Base-by-base conservation (phyloP, 2,113 vertebrate genomes). In the Phylloscopus whistleri region DNA sequence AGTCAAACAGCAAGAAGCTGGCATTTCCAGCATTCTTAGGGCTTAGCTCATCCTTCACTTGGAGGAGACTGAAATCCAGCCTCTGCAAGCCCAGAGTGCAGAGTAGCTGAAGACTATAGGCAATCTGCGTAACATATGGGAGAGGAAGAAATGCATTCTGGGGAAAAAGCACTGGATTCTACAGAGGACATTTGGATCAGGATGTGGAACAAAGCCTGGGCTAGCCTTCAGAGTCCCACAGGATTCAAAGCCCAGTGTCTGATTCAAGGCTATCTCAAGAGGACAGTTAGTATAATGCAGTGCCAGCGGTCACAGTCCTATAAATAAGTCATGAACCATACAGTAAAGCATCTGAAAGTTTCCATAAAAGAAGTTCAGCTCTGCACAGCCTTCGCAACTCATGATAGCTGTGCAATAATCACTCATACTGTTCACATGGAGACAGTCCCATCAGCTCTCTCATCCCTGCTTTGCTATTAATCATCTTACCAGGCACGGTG, bases 401-500 rank as follows among this genome's bases (percentile, higher is more conserved):
- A 77, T 33, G 72, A 84, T 41, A 81, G 67, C 68, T 77, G 41
- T 39, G 55, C 59, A 92, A 73, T 53, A 67, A 90, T 63, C 44
- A 90, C 78, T 74, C 77, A 88, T 30, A 35, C 80, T 53, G 51
- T 56, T 86, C 69, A 78, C 26, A 49, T 1, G 16, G 31, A 90
- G 39, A 80, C 93, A 93, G 81, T 8, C 33, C 39, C 59, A 83
- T 48, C 44, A 88, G 27, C n/a, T 79, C 33, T 56, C 73, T 74
- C 35, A 64, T 74, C 37, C 35, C 81, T 78, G 22, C 41, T 82
- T 67, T 48, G 52, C 20, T 70, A 64, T 80, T 55, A 84, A 79
- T 33, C 11, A 81, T 91, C 97, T 98, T 97, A 98, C 98, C 98
- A 84, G 98, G 97, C 72, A 96, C 88, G 0, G 96, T 86, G 85